Conservation (phyloP, 2,113 vertebrate species). For the Rutilus rutilus region DNA sequence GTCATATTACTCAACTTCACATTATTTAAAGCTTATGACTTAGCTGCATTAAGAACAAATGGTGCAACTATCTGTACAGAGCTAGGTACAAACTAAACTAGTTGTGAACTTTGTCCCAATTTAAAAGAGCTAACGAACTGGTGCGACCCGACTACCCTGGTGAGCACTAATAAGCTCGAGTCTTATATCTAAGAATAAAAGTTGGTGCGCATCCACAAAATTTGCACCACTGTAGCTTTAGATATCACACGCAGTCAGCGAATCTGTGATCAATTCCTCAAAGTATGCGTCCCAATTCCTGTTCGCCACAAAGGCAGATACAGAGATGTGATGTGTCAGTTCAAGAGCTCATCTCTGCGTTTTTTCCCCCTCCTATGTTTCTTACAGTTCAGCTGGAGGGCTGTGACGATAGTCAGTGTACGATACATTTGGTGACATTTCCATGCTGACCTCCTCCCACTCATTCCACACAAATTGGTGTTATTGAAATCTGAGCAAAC, state of each 20-base stretch:
- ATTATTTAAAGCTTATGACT: background rate
- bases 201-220: background rate
- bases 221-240: background rate
- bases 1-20: background rate
- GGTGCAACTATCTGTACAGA: background rate
- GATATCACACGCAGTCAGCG: background rate
- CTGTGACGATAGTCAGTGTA: background rate
- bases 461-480: conserved; percentile 15
- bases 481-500: conserved; percentile 18
- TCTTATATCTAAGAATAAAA: conserved; percentile 3
- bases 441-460: conserved; percentile 31
- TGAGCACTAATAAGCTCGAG: conserved; percentile 17
- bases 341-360: background rate
- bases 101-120: background rate
- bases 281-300: background rate
- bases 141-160: background rate
- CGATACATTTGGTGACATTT: conserved; percentile 35
- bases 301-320: conserved; percentile 4
- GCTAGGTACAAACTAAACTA: background rate
- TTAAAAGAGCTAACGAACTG: background rate
- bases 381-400: background rate
- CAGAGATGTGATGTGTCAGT: background rate
- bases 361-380: background rate
- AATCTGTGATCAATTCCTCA: conserved; percentile 8
- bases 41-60: background rate